phyloP scores from a whole-genome alignment of 92 coral and sea anemone species.

The Umimayanthus chanpuru region DNA sequence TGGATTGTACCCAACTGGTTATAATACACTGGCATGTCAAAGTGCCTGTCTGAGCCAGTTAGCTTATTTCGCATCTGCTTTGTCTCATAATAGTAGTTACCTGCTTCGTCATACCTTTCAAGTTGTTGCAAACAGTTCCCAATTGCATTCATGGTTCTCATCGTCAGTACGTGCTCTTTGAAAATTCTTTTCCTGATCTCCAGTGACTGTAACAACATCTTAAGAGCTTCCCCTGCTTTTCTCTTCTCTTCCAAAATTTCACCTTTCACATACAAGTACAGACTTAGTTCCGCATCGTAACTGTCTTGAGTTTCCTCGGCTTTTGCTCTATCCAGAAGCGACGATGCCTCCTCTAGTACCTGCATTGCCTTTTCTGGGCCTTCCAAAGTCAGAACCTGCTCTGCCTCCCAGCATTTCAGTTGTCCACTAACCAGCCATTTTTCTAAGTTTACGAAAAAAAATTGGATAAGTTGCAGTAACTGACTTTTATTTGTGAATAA shows the following conservation, averaged over 20 bases:
- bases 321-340: neutral
- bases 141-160: slow-evolving; percentile 36
- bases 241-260: slow-evolving; percentile 5
- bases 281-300: slow-evolving; percentile 8
- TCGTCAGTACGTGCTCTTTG: neutral
- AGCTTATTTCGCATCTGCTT: slow-evolving; percentile 20
- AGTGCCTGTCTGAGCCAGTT: slow-evolving; percentile 22
- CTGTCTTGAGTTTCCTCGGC: neutral
- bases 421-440: slow-evolving; percentile 27
- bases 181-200: slow-evolving; percentile 12
- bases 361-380: slow-evolving; percentile 26
- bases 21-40: slow-evolving; percentile 21
- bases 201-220: neutral
- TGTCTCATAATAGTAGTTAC: neutral
- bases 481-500: too few relatives aligned
- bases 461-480: neutral
- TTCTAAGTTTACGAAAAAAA: neutral
- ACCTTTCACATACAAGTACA: slow-evolving; percentile 21
- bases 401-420: slow-evolving; percentile 35
- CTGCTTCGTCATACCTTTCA: slow-evolving; percentile 27
- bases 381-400: slow-evolving; percentile 14
- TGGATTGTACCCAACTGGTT: slow-evolving; percentile 26
- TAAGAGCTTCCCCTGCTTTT: neutral
- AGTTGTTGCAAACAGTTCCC: slow-evolving; percentile 28
- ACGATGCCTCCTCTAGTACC: neutral